A percentile compares a stretch with the other conserved stretches of the same genome.
Conservation (phyloP, 2,113 vertebrate genomes). For the Erythrocercus mccallii region DNA sequence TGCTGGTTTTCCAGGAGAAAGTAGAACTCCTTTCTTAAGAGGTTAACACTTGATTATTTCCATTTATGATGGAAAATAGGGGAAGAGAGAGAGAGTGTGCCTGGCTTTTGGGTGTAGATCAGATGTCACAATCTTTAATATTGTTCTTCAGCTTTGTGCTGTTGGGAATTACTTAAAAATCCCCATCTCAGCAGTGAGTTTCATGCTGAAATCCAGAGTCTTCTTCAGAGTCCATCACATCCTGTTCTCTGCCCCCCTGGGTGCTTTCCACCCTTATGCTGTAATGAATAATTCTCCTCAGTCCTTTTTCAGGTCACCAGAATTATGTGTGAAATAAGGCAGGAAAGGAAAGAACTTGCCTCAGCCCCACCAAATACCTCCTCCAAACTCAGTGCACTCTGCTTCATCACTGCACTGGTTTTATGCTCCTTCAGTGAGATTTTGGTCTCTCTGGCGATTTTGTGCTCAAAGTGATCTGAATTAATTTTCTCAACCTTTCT, state of each 20-base stretch:
- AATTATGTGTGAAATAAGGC: background rate
- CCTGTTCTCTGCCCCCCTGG: background rate
- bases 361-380: background rate
- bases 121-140: background rate
- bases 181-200: background rate
- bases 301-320: background rate
- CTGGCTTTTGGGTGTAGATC: background rate
- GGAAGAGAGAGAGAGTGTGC: background rate
- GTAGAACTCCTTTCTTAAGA: background rate
- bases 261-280: background rate
- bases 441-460: background rate
- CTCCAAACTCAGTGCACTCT: background rate
- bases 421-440: background rate
- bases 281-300: conserved; percentile 10
- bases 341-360: background rate
- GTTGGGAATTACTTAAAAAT: background rate
- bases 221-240: background rate
- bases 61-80: background rate
- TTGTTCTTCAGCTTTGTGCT: background rate
- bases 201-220: background rate
- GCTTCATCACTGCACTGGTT: background rate
- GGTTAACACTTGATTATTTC: background rate
- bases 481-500: background rate
- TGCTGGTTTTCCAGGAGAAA: background rate
- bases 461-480: background rate